Base-by-base conservation (phyloP, 1,140 invertebrate genomes). In the Eumaeus atala region DNA sequence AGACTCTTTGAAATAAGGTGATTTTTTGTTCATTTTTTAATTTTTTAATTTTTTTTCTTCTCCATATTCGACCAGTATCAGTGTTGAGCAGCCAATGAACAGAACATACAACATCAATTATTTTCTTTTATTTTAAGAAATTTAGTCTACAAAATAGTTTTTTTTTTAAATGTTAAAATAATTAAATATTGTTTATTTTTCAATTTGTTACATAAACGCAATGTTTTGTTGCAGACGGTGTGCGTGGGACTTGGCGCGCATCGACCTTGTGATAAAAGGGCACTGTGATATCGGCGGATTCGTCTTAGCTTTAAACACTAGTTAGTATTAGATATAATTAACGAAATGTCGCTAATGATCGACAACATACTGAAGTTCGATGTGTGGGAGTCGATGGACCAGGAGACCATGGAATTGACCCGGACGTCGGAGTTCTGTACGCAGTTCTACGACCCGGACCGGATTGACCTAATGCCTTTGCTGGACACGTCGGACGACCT, bases 241-340 rank as follows among this genome's bases (percentile, higher is more conserved):
- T 84, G 84, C 79, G 81, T 85, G 74, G 70, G 40, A 66, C 73
- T 72, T 74, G 72, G 79, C 80, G 79, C 78, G 82, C 81, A 84
- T 84, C 81, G 80, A 79, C 72, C 73, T 71, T 84, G 82, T 85
- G 81, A 87, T 84, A 84, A 78, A 78, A 78, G 80, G 80, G 70
- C 73, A 72, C 82, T 87, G 84, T 87, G 84, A 87, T 87, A 87
- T 83, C 74, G 78, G 84, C 77, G 75, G 81, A 67, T 78, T 84
- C 84, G 81, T 78, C 77, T 81, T 87, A 84, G 81, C 79, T 84
- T 87, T 87, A 85, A 84, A 76, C 21, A 73, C 60, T 87, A 87
- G 78, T 79, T 84, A 81, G 75, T 59, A 69, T 82, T 82, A 83
- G 76, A 63, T 67, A 67, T 73, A 66, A 59, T 66, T 64, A 60